Percentiles rank a stretch among this genome's conserved stretches.
Evolutionary conservation across 2,113 vertebrate genomes (phyloP).

Genomic region (Marcusenius ussheri): DNA sequence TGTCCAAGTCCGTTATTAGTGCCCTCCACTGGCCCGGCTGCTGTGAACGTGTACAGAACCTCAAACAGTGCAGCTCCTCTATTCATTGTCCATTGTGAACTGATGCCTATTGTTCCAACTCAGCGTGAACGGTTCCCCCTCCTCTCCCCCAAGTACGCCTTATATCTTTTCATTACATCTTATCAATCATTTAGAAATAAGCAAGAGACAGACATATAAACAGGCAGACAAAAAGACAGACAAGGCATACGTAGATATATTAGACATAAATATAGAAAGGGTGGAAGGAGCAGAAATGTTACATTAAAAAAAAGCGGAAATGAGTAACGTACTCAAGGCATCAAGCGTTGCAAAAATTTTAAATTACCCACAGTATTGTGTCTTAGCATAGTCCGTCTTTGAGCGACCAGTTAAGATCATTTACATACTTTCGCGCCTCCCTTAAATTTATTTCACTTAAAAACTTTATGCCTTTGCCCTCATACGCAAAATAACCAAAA

Average conservation of each 20-base stretch:
- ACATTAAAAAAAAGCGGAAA: not conserved
- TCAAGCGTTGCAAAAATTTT: constrained; percentile 1
- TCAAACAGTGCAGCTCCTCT: constrained; percentile 44
- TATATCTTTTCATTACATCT: constrained; percentile 17
- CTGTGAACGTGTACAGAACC: constrained; percentile 50
- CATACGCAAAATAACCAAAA: not conserved
- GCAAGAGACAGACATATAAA: not conserved
- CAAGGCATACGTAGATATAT: not conserved
- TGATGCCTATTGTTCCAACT: constrained; percentile 51
- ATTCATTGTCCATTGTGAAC: constrained; percentile 47
- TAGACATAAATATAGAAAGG: not conserved
- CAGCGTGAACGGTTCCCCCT: constrained; percentile 40
- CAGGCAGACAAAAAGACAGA: constrained; percentile 5
- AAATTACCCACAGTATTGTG: not conserved
- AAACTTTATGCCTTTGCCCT: not conserved
- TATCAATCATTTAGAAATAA: constrained; percentile 23
- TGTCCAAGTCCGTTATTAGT: constrained; percentile 44
- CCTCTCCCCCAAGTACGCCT: constrained; percentile 32
- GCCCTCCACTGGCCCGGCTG: constrained; percentile 30
- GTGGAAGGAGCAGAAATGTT: not conserved
- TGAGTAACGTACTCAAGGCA: constrained; percentile 2
- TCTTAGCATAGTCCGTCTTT: not conserved
- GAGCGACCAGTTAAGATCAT: not conserved
- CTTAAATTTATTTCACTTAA: not conserved
- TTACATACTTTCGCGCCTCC: not conserved